Base-by-base conservation (phyloP, 2,888 invertebrate genomes). In the Diarsia rubi region DNA sequence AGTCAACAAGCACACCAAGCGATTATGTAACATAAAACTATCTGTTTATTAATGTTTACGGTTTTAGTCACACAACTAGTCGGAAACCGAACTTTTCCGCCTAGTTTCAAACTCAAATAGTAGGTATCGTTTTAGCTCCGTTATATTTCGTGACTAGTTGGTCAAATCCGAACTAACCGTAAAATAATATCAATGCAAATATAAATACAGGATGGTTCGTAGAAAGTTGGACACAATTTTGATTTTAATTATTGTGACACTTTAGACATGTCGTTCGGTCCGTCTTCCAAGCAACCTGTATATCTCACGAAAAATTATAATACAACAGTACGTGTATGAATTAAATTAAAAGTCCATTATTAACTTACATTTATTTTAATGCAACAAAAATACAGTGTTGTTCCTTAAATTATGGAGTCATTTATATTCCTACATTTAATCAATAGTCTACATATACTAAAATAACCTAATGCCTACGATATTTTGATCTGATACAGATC, bases 401-500 rank as follows among this genome's bases (percentile, higher is more conserved):
- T 78, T 73, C 57, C 77, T 82, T 84, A 82, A 37, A 69, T 71
- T 81, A 86, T n/a, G 31, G 37, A 82, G 82, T 75, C 62, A 76
- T 69, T 78, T 78, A 75, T 66, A 60, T 45, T 67, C 54, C 68
- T 85, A 75, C 9, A 27, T 68, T 62, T 63, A 31, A 31, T 69
- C 66, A 37, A 71, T 60, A 75, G 31, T 72, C 77, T 86, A 82
- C 2, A 59, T 72, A 62, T 77, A 59, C 71, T 83, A 84, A 81
- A 72, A 52, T 77, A 42, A 71, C 69, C 82, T 88, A 86, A 75
- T 54, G 86, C 86, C 78, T 86, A 88, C 75, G 63, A 75, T 83
- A 84, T 89, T 85, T 90, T 92, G 93, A 92, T 96, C 96, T 96
- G 96, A 96, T 96, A 94, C 96, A 96, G 96, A 96, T 93, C 95